Evolutionary conservation across 2,113 vertebrate species (phyloP).

Genomic region (Drymodes brunneopygia): DNA sequence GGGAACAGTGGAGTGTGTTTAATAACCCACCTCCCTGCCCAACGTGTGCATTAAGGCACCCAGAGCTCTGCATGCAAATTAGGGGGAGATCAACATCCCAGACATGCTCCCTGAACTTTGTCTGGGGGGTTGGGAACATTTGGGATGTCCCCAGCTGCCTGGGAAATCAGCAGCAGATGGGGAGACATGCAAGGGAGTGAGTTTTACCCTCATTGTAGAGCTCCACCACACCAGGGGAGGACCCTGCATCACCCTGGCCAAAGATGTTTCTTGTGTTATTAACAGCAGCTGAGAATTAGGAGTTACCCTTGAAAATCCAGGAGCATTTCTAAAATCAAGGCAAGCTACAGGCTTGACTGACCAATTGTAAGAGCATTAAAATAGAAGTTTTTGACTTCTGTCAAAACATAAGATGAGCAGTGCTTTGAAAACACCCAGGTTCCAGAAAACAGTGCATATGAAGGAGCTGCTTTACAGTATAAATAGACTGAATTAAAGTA

Average conservation of each 20-base stretch:
- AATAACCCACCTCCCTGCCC: background rate
- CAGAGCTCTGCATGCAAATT: background rate
- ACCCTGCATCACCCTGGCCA: background rate
- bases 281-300: background rate
- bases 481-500: background rate
- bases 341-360: background rate
- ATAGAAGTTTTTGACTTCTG: background rate
- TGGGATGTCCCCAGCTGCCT: background rate
- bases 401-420: background rate
- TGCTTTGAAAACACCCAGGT: background rate
- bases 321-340: background rate
- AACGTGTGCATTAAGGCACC: rapidly evolving
- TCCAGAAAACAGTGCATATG: background rate
- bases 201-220: background rate
- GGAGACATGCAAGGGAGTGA: background rate
- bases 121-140: background rate
- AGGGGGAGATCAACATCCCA: background rate
- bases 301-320: background rate
- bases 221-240: background rate
- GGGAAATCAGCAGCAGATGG: background rate
- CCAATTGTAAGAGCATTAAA: background rate
- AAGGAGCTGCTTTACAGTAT: background rate
- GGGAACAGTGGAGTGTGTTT: background rate
- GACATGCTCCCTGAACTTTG: background rate
- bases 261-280: background rate